Evolutionary conservation across 2,888 invertebrate genomes (phyloP).

Genomic region (Slavum lentiscoides): DNA sequence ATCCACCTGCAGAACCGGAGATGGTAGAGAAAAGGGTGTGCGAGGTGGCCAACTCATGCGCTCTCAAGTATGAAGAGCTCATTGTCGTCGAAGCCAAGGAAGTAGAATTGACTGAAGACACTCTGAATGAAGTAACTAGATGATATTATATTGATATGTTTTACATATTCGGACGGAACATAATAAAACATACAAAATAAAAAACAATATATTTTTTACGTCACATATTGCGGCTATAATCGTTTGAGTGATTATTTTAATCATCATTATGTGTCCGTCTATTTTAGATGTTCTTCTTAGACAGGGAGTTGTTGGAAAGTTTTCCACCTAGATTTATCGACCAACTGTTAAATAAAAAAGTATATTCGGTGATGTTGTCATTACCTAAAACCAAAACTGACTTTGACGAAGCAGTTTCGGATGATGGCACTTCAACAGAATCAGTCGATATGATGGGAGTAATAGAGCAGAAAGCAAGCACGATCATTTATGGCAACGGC

Average conservation of each 20-base stretch:
- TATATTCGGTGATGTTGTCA: conserved; percentile 55
- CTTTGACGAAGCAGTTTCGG: conserved; percentile 25
- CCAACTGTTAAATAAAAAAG: conserved; percentile 48
- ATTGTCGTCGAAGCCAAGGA: conserved; percentile 63
- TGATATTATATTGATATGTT: not conserved
- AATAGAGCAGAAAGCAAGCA: conserved; percentile 55
- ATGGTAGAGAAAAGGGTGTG: conserved; percentile 40
- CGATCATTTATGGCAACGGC: conserved; percentile 55
- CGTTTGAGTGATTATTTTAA: too few species aligned
- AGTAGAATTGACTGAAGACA: conserved; percentile 57
- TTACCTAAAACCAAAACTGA: conserved; percentile 54
- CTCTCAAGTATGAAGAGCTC: conserved; percentile 58
- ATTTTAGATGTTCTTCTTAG: conserved; percentile 21
- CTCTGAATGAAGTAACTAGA: conserved; percentile 55
- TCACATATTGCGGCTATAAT: too few species aligned
- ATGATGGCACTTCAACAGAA: conserved; percentile 48
- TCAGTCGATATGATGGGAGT: conserved; percentile 52
- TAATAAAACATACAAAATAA: too few species aligned
- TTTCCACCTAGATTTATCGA: conserved; percentile 39
- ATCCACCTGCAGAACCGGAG: not conserved
- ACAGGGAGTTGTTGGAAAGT: conserved; percentile 23
- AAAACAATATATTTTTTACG: too few species aligned
- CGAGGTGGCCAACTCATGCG: conserved; percentile 32
- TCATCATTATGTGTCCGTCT: not conserved
- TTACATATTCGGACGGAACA: too few species aligned